Percentiles rank a stretch among this genome's conserved stretches.
phyloP scores from a whole-genome alignment of 2,888 invertebrate species.

The Xylota segnis region DNA sequence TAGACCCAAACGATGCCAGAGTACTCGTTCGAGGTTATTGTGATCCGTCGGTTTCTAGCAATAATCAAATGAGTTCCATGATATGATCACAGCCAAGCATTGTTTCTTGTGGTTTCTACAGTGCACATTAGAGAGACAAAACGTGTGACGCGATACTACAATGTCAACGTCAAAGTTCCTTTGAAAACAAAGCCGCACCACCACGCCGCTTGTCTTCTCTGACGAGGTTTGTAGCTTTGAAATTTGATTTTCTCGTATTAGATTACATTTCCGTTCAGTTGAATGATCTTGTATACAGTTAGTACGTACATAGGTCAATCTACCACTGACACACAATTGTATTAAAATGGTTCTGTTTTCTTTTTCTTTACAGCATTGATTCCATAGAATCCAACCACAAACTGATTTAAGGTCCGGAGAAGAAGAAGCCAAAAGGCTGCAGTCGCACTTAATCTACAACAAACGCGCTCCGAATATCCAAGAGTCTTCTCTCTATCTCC shows the following conservation, averaged over 20 bases:
- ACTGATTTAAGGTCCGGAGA: constrained; percentile 68
- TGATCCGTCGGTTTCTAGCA: constrained; percentile 38
- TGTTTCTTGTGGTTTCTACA: constrained; percentile 24
- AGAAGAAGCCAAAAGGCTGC: constrained; percentile 61
- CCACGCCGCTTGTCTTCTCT: constrained; percentile 12
- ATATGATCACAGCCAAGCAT: constrained; percentile 17
- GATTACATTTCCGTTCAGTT: constrained; percentile 39
- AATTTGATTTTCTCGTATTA: constrained; percentile 47
- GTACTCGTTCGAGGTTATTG: constrained; percentile 54
- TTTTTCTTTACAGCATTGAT: constrained; percentile 52
- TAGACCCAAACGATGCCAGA: constrained; percentile 42
- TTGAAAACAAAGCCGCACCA: constrained; percentile 23
- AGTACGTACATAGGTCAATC: constrained; percentile 3
- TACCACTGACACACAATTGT: constrained; percentile 13
- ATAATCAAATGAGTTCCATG: constrained; percentile 50
- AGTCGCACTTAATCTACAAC: constrained; percentile 28
- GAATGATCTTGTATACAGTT: constrained; percentile 49
- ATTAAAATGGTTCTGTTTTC: constrained; percentile 38
- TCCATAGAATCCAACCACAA: constrained; percentile 31
- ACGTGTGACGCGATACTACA: constrained; percentile 33
- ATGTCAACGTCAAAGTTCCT: constrained; percentile 65
- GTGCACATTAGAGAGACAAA: constrained; percentile 3
- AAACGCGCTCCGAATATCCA: constrained; percentile 26
- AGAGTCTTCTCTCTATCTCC: constrained; percentile 65
- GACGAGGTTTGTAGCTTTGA: constrained; percentile 29